Percentiles rank a stretch among this genome's conserved stretches.
Conservation (phyloP, 2,888 invertebrate genomes). For the Orgyia antiqua region DNA sequence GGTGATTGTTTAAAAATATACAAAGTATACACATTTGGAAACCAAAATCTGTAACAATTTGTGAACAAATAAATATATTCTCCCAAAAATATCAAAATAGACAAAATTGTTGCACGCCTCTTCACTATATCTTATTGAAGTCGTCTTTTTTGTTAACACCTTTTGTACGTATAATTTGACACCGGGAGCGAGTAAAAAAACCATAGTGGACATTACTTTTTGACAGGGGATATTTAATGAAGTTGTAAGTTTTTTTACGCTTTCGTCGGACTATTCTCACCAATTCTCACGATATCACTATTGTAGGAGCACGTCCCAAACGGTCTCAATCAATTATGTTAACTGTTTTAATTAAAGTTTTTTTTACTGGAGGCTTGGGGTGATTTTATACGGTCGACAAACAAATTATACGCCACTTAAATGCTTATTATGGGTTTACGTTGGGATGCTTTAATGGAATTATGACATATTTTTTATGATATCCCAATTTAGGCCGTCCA, state of each 20-base stretch:
- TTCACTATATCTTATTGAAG: constrained; percentile 40
- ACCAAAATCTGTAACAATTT: no score
- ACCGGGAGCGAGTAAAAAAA: constrained; percentile 71
- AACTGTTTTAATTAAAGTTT: constrained; percentile 68
- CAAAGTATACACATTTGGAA: no score
- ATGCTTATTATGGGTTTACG: constrained; percentile 48
- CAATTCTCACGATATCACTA: constrained; percentile 63
- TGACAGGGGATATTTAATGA: constrained; percentile 77
- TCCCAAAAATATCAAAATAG: no score
- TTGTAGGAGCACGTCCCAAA: constrained; percentile 68
- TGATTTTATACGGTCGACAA: constrained; percentile 52
- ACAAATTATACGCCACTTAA: constrained; percentile 67
- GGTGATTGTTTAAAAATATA: no score
- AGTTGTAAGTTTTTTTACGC: constrained; percentile 61
- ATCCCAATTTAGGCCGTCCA: constrained; percentile 16
- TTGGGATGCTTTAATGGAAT: constrained; percentile 28
- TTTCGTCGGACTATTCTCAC: constrained; percentile 36
- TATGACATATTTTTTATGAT: constrained; percentile 28
- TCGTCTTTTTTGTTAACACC: constrained; percentile 74
- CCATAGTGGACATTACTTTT: constrained; percentile 72
- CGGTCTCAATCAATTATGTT: constrained; percentile 74
- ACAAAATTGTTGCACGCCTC: constrained; percentile 56
- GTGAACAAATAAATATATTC: no score
- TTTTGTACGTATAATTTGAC: constrained; percentile 76
- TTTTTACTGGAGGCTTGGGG: constrained; percentile 32